These are phyloP conservation scores for Antechinus flavipes DNA, from an alignment of 2,113 vertebrate genomes.

Conservation along the genomic window DNA sequence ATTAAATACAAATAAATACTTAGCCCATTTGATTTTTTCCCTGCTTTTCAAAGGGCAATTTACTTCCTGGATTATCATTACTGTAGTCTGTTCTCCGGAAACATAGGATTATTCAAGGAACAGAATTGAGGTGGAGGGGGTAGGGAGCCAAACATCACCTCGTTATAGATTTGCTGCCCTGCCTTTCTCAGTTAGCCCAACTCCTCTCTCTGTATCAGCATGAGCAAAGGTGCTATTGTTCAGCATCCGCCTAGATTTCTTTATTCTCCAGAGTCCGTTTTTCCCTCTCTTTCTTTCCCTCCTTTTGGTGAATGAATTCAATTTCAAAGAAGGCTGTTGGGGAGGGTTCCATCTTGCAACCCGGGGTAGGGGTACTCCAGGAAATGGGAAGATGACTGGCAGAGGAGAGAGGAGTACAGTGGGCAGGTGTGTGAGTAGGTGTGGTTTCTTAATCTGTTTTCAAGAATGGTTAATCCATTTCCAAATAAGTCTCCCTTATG, in stretches of 20 bases:
- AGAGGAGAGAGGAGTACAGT: not conserved
- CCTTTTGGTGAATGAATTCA: slow-evolving; percentile 14
- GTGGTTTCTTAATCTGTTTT: not conserved
- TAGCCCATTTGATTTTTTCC: slow-evolving; percentile 72
- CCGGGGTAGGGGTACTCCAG: not conserved
- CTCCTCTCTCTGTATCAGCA: not conserved
- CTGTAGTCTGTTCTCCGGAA: slow-evolving; percentile 76
- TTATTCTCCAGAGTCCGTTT: not conserved
- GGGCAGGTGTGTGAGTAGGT: not conserved
- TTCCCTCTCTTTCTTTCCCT: not conserved
- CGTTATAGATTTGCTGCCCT: not conserved
- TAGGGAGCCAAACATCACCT: slow-evolving; percentile 62
- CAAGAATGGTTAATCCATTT: not conserved
- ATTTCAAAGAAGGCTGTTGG: not conserved
- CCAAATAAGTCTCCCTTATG: not conserved
- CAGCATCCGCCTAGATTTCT: not conserved
- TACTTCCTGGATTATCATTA: slow-evolving; percentile 78
- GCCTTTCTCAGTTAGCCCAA: slow-evolving; percentile 27
- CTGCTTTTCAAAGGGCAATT: slow-evolving; percentile 77
- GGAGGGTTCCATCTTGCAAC: not conserved
- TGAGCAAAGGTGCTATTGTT: slow-evolving; percentile 6
- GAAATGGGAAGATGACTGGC: not conserved
- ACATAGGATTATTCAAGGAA: slow-evolving; percentile 68
- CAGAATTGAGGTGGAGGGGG: slow-evolving; percentile 31
- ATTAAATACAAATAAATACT: slow-evolving; percentile 80